These are phyloP conservation scores for Acanthiza pusilla DNA, from an alignment of 2,797 vertebrate genomes.

Conservation along the genomic window DNA sequence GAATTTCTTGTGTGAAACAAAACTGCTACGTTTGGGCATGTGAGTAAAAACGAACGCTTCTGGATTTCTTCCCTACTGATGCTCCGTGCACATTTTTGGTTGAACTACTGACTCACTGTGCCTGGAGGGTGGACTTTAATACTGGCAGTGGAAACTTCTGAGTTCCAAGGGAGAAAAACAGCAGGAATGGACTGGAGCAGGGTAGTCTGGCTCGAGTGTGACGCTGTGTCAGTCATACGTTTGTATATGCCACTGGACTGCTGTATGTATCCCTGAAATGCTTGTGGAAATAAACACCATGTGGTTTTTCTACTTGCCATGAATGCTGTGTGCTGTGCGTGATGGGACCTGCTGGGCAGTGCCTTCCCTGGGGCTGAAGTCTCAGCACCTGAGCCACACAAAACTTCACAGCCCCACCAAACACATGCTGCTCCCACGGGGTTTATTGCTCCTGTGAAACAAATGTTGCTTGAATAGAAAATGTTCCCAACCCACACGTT, in stretches of 20 bases:
- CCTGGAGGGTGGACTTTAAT: conserved; percentile 31
- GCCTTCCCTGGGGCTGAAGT: conserved; percentile 14
- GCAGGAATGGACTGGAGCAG: conserved; percentile 48
- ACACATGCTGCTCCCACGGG: neutral
- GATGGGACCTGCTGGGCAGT: conserved; percentile 46
- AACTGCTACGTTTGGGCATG: conserved; percentile 28
- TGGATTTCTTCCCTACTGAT: conserved; percentile 73
- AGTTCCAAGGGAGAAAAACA: neutral
- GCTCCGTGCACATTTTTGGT: neutral
- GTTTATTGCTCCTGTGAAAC: neutral
- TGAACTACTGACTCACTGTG: conserved; percentile 45
- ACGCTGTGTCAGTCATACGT: conserved; percentile 14
- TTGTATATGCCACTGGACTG: conserved; percentile 27
- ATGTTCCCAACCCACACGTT: neutral
- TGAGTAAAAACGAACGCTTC: neutral
- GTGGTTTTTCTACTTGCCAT: conserved; percentile 19
- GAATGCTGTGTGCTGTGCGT: conserved; percentile 30
- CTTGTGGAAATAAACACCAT: conserved; percentile 1
- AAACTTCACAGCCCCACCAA: neutral
- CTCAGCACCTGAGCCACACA: neutral
- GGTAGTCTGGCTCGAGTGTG: conserved; percentile 45
- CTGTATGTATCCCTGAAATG: conserved; percentile 19
- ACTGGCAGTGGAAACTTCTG: conserved; percentile 25
- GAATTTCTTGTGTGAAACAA: neutral
- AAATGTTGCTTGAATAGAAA: neutral